Base-by-base conservation (phyloP, 2,888 invertebrate genomes). In the Chrysolina haemoptera region DNA sequence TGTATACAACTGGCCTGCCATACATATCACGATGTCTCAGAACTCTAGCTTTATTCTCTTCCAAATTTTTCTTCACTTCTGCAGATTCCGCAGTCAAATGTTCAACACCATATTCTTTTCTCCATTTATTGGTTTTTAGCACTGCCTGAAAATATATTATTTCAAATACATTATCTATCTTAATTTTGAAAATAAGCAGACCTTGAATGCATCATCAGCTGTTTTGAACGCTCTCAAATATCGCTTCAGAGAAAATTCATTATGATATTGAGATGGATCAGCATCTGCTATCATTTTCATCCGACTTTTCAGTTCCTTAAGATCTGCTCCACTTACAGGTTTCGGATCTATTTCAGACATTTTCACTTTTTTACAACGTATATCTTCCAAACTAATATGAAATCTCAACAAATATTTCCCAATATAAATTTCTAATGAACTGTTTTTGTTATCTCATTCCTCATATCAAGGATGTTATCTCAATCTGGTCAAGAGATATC, bases 61-160 rank as follows among this genome's bases (percentile, higher is more conserved):
- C 87, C 74, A 90, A 86, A 85, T 94, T 91, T 74, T 90, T 91
- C 78, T 91, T 90, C 10, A 92, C 86, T 18, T 87, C 86, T 11
- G 90, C 89, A 78, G 89, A 88, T 50, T 92, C 90, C 71, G 90
- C 88, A 35, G 87, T 89, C 46, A 95, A 86, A 11, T 89, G 88
- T 22, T 89, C 87, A 2, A 94, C 93, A 65, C 93, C 93, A 88
- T 94, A 94, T 79, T 94, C 93, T 66, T 89, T 89, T 76, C 94
- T 90, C 95, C 95, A 95, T 88, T 94, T 94, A 85, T 94, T 94
- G 63, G 94, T 94, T 89, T 94, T 94, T 75, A 94, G 86, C 82
- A 94, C 91, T 68, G 93, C 94, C 93, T 94, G 83, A 48, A 68
- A 8, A 72, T 43, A 20, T 14, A 46, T 48, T 5, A 62, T 18